Conservation (phyloP, 37 sponge, comb jelly and placozoan genomes). For the Hormiphora californensis region DNA sequence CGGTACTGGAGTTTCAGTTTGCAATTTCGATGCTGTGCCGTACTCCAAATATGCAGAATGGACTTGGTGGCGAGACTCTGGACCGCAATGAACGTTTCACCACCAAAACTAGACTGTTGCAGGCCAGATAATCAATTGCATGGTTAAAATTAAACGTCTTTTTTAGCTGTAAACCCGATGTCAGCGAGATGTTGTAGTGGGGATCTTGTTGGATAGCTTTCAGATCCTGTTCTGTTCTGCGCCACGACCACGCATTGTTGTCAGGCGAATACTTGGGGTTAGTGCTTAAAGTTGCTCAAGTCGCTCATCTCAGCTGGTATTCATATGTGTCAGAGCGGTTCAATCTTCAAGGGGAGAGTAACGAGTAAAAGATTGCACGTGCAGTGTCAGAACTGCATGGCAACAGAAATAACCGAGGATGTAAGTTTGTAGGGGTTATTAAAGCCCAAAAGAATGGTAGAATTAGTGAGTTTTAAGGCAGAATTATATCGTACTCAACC, state of each 20-base stretch:
- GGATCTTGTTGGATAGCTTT: not conserved
- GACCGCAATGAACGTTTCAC: conserved; percentile 31
- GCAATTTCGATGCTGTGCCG: not conserved
- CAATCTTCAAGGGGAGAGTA: too few species aligned
- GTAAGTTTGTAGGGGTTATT: too few species aligned
- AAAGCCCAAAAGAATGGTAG: too few species aligned
- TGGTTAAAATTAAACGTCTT: conserved; percentile 27
- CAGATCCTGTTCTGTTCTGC: not conserved
- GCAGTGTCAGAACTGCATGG: too few species aligned
- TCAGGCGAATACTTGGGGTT: too few species aligned
- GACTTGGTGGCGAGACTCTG: conserved; percentile 15
- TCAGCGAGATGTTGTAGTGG: not conserved
- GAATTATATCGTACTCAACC: too few species aligned
- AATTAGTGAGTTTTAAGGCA: too few species aligned
- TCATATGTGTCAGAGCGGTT: too few species aligned
- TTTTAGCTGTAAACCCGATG: not conserved
- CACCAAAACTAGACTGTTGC: conserved; percentile 8
- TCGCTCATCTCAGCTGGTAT: too few species aligned
- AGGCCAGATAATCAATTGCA: conserved; percentile 12
- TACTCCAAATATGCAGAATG: conserved; percentile 6
- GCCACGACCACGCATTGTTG: not conserved
- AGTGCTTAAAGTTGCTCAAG: too few species aligned
- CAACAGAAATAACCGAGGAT: too few species aligned
- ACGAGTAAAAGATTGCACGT: too few species aligned
- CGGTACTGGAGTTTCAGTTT: conserved; percentile 39